phyloP scores from a whole-genome alignment of 2,113 vertebrate genomes.

The Cygnus buccinator region DNA sequence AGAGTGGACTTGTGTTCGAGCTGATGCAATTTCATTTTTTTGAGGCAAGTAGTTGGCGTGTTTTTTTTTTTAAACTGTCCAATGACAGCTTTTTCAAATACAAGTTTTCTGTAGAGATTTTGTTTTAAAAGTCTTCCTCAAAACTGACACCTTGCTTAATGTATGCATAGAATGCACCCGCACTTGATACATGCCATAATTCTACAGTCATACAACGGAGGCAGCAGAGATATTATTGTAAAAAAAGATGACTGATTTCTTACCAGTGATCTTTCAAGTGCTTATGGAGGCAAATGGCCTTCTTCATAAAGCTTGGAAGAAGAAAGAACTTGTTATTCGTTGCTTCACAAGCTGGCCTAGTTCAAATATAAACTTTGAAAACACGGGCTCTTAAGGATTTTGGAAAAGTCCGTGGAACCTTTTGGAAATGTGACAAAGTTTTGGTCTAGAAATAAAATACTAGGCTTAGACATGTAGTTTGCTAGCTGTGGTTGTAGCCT shows the following conservation, averaged over 20 bases:
- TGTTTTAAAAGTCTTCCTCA: not conserved
- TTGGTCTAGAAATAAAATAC: not conserved
- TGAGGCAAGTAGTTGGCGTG: not conserved
- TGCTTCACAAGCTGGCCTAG: not conserved
- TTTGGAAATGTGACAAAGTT: not conserved
- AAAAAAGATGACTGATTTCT: not conserved
- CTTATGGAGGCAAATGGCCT: not conserved
- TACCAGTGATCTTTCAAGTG: not conserved
- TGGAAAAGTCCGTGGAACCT: not conserved
- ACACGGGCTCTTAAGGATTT: not conserved
- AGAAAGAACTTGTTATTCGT: accelerated
- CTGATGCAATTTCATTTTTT: not conserved
- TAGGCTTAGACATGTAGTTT: not conserved
- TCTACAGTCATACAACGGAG: accelerated
- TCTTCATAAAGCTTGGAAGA: not conserved
- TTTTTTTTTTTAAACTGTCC: not conserved
- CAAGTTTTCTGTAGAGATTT: not conserved
- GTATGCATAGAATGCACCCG: not conserved
- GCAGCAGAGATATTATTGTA: accelerated
- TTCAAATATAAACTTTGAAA: not conserved
- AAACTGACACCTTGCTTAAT: not conserved
- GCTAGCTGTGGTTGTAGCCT: not conserved
- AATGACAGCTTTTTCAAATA: not conserved
- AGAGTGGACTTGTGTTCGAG: not conserved
- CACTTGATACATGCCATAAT: accelerated